These are phyloP conservation scores for Turritopsis rubra DNA, from an alignment of 30 jellyfish, hydroid and myxozoan genomes.

Conservation along the genomic window DNA sequence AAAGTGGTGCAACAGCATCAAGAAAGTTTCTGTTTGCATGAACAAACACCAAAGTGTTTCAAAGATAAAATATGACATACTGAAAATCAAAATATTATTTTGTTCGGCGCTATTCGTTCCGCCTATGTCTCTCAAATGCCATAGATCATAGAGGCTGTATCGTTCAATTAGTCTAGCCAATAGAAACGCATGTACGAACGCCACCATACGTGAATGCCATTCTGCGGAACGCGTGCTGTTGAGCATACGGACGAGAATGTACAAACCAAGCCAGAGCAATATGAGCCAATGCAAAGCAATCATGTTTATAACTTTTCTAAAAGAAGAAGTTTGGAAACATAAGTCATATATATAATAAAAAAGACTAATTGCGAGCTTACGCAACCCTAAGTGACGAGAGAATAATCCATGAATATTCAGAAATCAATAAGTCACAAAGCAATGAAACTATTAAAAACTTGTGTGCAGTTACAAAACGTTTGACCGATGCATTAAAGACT, in stretches of 20 bases:
- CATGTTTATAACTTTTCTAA: not conserved
- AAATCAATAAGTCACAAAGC: too few species aligned
- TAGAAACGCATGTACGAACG: constrained; percentile 66
- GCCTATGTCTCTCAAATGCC: constrained; percentile 63
- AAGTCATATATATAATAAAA: too few species aligned
- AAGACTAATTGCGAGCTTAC: too few species aligned
- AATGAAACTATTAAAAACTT: too few species aligned
- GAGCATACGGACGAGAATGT: not conserved
- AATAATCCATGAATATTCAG: too few species aligned
- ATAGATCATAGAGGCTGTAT: constrained; percentile 23
- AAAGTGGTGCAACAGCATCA: constrained; percentile 80
- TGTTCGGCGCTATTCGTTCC: constrained; percentile 46
- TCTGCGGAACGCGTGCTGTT: constrained; percentile 32
- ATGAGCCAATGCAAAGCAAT: not conserved
- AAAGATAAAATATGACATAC: constrained; percentile 68
- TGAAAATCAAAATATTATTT: constrained; percentile 31
- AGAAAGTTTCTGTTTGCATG: constrained; percentile 73
- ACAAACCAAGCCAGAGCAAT: constrained; percentile 16
- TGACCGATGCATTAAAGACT: too few species aligned
- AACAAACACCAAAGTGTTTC: constrained; percentile 72
- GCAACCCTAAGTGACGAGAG: too few species aligned
- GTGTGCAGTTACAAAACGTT: too few species aligned
- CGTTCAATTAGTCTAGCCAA: constrained; percentile 35
- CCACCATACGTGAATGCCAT: constrained; percentile 74
- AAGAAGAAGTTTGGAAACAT: too few species aligned